Evolutionary conservation across 2,888 invertebrate genomes (phyloP).

Genomic region (Tenthredo amoena): DNA sequence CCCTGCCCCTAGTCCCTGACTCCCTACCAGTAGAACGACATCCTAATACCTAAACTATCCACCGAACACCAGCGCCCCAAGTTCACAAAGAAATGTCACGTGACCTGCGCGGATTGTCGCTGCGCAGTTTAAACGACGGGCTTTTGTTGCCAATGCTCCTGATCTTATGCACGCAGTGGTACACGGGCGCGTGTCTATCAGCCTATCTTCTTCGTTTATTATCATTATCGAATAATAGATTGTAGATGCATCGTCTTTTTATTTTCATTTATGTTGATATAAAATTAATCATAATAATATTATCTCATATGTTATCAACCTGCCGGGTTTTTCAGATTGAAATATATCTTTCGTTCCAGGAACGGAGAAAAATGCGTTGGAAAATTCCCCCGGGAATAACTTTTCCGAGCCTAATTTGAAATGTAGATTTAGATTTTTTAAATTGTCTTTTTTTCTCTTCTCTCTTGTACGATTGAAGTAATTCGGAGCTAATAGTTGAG

Average conservation of each 20-base stretch:
- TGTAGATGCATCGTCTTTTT: not conserved
- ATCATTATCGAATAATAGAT: not conserved
- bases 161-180: not conserved
- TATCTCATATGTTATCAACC: not conserved
- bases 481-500: not conserved
- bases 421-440: not conserved
- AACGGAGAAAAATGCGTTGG: not conserved
- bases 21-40: slow-evolving; percentile 5
- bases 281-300: not conserved
- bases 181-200: not conserved
- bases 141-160: not conserved
- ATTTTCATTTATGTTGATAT: not conserved
- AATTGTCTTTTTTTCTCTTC: not conserved
- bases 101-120: slow-evolving; percentile 50
- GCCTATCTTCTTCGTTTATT: not conserved
- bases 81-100: slow-evolving; percentile 55
- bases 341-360: not conserved
- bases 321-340: not conserved
- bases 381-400: too few species aligned
- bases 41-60: not conserved
- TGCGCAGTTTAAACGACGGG: slow-evolving; percentile 29
- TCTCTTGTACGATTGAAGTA: not conserved
- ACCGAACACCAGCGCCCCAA: slow-evolving; percentile 34
- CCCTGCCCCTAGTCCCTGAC: not conserved
- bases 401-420: not conserved